Conservation (phyloP, 2,888 invertebrate species). For the Belgica antarctica region DNA sequence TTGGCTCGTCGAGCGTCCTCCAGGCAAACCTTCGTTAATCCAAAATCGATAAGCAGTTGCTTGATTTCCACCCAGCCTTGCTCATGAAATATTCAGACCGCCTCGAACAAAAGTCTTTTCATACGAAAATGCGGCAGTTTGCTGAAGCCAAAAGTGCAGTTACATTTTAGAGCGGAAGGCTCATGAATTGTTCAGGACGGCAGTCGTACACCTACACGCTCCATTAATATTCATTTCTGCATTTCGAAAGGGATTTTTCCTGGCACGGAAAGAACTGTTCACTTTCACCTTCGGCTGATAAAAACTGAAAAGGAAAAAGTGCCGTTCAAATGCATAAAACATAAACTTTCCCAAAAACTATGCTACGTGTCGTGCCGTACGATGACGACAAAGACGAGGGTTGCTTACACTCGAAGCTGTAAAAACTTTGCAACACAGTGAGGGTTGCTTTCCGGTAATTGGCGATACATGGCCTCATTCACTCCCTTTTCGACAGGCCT, state of each 20-base stretch:
- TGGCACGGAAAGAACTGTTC: background rate
- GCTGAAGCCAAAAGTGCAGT: background rate
- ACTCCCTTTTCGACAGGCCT: background rate
- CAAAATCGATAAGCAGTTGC: slow-evolving; percentile 16
- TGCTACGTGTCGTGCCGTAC: background rate
- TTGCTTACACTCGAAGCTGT: background rate
- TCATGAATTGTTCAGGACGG: background rate
- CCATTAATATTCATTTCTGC: background rate
- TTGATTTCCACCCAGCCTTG: background rate
- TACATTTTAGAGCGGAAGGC: background rate
- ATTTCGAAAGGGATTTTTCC: background rate
- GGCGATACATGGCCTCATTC: slow-evolving; percentile 1
- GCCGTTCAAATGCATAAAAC: background rate
- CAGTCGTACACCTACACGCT: background rate
- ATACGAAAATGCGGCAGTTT: background rate
- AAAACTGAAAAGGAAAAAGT: background rate
- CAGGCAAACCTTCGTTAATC: background rate
- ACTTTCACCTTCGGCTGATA: background rate
- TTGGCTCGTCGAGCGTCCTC: slow-evolving; percentile 1
- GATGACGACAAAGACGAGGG: no score
- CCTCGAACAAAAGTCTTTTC: background rate
- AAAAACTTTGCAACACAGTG: background rate
- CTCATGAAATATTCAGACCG: background rate
- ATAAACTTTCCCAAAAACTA: background rate
- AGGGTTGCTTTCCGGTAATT: background rate